Conservation (phyloP, 2,113 vertebrate species). For the Oenanthe oenanthe region DNA sequence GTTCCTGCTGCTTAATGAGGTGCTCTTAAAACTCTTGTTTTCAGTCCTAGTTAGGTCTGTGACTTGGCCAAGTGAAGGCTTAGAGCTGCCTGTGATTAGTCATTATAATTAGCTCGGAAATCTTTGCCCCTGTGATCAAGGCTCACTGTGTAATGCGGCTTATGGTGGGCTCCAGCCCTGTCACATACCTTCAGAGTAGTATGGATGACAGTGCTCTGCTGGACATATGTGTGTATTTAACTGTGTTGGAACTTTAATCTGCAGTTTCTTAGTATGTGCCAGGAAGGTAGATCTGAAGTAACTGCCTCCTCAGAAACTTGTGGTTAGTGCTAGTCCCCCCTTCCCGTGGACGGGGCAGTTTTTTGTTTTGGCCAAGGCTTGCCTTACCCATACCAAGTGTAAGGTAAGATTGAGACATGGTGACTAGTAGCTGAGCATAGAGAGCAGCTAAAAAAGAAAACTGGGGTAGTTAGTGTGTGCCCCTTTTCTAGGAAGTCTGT, state of each 20-base stretch:
- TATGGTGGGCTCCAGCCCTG: slow-evolving; percentile 25
- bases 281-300: neutral
- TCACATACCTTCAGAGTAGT: slow-evolving; percentile 13
- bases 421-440: neutral
- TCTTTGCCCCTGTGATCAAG: slow-evolving; percentile 63
- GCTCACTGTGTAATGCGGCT: slow-evolving; percentile 38
- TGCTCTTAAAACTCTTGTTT: slow-evolving; percentile 65
- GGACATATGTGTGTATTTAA: neutral
- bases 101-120: slow-evolving; percentile 70
- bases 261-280: neutral
- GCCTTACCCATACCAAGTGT: neutral
- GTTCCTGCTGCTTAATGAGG: slow-evolving; percentile 54
- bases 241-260: neutral
- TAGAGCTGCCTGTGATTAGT: slow-evolving; percentile 65
- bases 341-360: neutral
- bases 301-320: neutral
- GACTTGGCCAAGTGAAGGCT: slow-evolving; percentile 53
- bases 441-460: neutral
- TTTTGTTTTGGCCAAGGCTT: neutral
- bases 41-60: slow-evolving; percentile 51
- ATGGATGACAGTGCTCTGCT: neutral
- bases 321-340: neutral
- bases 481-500: neutral
- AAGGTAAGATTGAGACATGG: neutral
- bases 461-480: neutral